Evolutionary conservation across 2,113 vertebrate species (phyloP).

Genomic region (Abramis brama): DNA sequence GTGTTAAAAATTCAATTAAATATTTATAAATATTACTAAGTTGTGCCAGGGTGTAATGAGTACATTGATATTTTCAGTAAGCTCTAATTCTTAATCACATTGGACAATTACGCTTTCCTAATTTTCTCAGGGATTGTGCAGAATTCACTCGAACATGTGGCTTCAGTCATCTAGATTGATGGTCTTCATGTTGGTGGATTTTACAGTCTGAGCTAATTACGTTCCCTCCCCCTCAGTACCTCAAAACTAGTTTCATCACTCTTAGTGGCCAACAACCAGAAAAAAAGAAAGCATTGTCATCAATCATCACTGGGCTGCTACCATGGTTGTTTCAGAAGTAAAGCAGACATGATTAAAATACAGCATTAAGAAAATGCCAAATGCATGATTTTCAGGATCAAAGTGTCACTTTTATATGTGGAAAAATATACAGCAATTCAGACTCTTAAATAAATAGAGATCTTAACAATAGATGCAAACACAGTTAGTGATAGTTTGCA

Average conservation of each 20-base stretch:
- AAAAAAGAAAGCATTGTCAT: slow-evolving; percentile 57
- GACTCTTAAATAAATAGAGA: background rate
- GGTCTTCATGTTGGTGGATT: slow-evolving; percentile 65
- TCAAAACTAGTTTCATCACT: slow-evolving; percentile 68
- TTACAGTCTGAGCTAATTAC: slow-evolving; percentile 73
- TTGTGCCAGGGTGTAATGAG: background rate
- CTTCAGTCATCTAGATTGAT: slow-evolving; percentile 70
- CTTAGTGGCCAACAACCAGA: slow-evolving; percentile 61
- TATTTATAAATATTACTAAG: slow-evolving; percentile 24
- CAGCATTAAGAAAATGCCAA: slow-evolving; percentile 26
- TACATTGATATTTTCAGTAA: slow-evolving; percentile 24
- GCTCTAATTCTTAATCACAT: slow-evolving; percentile 17
- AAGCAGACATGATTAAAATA: slow-evolving; percentile 23
- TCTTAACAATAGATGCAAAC: background rate
- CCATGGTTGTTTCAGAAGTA: background rate
- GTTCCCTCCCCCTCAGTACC: slow-evolving; percentile 39
- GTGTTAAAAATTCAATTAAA: slow-evolving; percentile 8
- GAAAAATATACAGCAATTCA: background rate
- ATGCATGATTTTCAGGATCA: slow-evolving; percentile 14
- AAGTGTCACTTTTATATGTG: background rate
- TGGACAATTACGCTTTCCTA: slow-evolving; percentile 64
- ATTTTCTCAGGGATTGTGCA: slow-evolving; percentile 68
- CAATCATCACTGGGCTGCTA: slow-evolving; percentile 59
- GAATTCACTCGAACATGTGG: slow-evolving; percentile 67
- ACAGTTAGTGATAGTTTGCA: background rate